Percentiles rank a stretch among this genome's conserved stretches.
These are phyloP conservation scores for Ornithoptera alexandrae DNA, from an alignment of 2,888 invertebrate species.

Conservation along the genomic window DNA sequence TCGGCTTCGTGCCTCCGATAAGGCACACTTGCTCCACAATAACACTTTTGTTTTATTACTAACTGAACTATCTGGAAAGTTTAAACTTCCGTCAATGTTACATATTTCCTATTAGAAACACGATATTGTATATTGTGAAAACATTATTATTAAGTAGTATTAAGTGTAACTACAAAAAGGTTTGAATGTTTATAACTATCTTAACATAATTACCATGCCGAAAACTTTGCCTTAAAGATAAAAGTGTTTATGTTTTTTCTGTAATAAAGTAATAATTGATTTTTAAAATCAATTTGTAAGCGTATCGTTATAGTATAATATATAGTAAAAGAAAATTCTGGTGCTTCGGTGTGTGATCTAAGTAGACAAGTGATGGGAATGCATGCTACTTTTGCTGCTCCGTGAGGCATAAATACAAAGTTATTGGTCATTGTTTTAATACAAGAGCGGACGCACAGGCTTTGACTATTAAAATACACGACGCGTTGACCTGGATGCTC, in stretches of 20 bases:
- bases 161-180: neutral
- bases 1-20: conserved; percentile 69
- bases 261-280: neutral
- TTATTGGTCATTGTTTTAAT: conserved; percentile 76
- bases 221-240: too few relatives aligned
- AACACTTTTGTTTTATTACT: conserved; percentile 60
- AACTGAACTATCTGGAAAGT: conserved; percentile 57
- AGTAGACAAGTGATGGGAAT: conserved; percentile 37
- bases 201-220: too few relatives aligned
- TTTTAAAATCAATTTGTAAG: neutral
- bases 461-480: conserved; percentile 63
- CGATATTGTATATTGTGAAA: neutral
- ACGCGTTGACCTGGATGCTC: conserved; percentile 59
- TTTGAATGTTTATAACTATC: too few relatives aligned
- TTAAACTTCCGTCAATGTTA: conserved; percentile 50
- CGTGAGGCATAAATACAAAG: conserved; percentile 67
- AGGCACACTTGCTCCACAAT: conserved; percentile 55
- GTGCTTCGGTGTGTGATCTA: neutral
- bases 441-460: conserved; percentile 54
- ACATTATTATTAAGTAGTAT: neutral
- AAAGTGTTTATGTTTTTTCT: too few relatives aligned
- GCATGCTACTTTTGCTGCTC: conserved; percentile 47
- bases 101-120: conserved; percentile 4
- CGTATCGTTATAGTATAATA: neutral
- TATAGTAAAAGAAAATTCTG: conserved; percentile 13